Conservation (phyloP, 2,888 invertebrate genomes). For the Adelphocoris suturalis region DNA sequence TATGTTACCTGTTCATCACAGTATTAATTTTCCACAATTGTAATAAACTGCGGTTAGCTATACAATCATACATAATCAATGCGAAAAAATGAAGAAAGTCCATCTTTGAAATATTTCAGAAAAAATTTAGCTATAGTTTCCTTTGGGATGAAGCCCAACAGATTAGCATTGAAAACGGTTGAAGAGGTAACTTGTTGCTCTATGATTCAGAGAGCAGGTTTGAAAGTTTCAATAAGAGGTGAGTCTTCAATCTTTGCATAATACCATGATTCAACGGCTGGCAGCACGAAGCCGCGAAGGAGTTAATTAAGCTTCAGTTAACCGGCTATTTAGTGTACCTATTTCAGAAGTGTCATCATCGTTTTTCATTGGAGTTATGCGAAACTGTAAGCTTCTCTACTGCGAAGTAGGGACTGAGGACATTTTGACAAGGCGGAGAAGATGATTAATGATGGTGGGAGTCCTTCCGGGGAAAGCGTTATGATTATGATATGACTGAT, state of each 20-base stretch:
- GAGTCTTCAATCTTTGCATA: not conserved
- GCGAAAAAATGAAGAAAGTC: too few relatives aligned
- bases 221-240: not conserved
- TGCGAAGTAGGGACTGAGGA: not conserved
- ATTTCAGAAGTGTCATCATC: not conserved
- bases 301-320: not conserved
- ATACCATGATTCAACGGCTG: too few relatives aligned
- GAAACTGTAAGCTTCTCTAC: not conserved
- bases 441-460: constrained; percentile 20
- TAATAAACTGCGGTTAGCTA: too few relatives aligned
- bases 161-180: not conserved
- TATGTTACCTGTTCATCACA: too few relatives aligned
- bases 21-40: too few relatives aligned
- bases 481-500: constrained; percentile 11
- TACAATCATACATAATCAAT: too few relatives aligned
- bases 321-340: not conserved
- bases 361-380: not conserved
- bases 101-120: too few relatives aligned
- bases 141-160: too few relatives aligned
- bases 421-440: not conserved
- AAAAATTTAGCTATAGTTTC: too few relatives aligned
- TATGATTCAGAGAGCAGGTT: not conserved
- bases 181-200: not conserved
- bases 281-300: not conserved
- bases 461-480: not conserved